Base-by-base conservation (phyloP, 2,888 invertebrate genomes). In the Caenorhabditis wallacei region DNA sequence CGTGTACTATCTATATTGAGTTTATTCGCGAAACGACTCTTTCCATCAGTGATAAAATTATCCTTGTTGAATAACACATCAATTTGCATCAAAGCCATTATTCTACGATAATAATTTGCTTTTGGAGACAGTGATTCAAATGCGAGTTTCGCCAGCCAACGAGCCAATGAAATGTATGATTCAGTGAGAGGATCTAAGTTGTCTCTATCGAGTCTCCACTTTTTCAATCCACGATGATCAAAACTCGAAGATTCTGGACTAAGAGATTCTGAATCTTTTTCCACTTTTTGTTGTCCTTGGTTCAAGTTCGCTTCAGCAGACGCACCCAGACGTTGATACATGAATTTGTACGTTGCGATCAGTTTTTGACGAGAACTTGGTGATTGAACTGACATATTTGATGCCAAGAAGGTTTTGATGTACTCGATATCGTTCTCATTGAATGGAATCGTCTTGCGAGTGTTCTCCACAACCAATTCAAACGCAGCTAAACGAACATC, bases 81-180 rank as follows among this genome's bases (percentile, higher is more conserved):
- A 37, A 88, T 82, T 0, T 80, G 51, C 37, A 59, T 69, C 26
- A 88, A 78, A 1, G 85, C 84, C 82, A 86, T 86, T 5, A 88
- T 63, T 13, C 88, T 35, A 8, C 88, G 61, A 46, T 82, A 74
- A 56, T 82, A 85, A 71, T 87, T 88, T 10, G 76, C 87, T 35
- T 72, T 80, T 0, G 69, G 13, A 0, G 43, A 54, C 16, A 88
- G 46, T 5, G 84, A 83, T 16, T 84, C 84, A 26, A 88, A 85
- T 1, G 86, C 72, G 13, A 80, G 26, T 16, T 71, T 66, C 5
- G 78, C 59, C 43, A 84, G 53, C 26, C 64, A 69, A 37, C 40
- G 59, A 5, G 53, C 54, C 26, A 80, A 24, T 2, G n/a, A 16
- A 3, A 80, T 54, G 35, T 80, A 80, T 4, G 69, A 40, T 20